Base-by-base conservation (phyloP, 2,797 vertebrate genomes). In the Clarias platycephalus region DNA sequence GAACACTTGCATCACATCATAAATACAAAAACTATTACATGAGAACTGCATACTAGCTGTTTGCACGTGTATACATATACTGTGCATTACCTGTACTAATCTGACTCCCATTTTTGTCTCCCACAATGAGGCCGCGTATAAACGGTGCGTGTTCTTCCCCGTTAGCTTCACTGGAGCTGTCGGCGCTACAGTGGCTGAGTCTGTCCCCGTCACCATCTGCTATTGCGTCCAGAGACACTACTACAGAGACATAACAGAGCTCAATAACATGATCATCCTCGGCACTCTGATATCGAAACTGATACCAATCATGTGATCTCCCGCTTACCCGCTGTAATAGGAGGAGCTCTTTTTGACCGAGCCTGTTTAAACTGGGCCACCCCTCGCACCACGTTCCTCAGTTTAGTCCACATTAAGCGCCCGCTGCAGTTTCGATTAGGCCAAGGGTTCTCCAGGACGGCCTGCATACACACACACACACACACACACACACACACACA, bases 371-470 rank as follows among this genome's bases (percentile, higher is more conserved):
- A 99, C 79, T 98, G 98, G 3, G 94, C 93, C 83, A 97, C 95
- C 76, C 96, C 97, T 28, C 90, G 95, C 44, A 99, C 87, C 71
- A 99, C 95, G 44, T 98, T 98, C 5, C 97, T 95, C 77, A 99
- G 91, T 91, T 99, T 99, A 84, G 96, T 97, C 98, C 98, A 99
- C 90, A 99, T 96, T 89, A 99, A 98, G 84, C 94, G 94, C 62
- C 98, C 97, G 20, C 98, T 98, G 24, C 96, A 96, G 90, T 96
- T 98, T 85, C 95, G 94, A 88, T 96, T 97, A 1, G 98, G 98
- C 98, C 98, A 99, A 0, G 97, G 95, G 88, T 97, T 97, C 91
- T 99, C 97, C 88, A 99, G 91, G 90, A 97, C 97, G 0, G 98
- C 97, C 98, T 99, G 91, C 5, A 44, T 5, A 66, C 37, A 82